Conservation (phyloP, 2,888 invertebrate genomes). For the Boloria selene region DNA sequence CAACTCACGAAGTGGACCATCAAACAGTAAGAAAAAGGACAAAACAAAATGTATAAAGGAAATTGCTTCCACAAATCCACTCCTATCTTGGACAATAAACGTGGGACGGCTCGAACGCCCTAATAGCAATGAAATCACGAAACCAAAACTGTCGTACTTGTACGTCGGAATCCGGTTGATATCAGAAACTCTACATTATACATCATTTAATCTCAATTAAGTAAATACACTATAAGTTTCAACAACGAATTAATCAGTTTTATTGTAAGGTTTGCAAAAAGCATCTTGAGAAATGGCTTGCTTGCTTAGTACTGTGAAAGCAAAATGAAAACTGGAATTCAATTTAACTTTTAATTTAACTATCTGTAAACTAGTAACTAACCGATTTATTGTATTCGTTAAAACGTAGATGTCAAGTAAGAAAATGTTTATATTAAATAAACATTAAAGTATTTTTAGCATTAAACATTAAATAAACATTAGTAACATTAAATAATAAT, state of each 20-base stretch:
- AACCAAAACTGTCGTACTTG: slow-evolving; percentile 78
- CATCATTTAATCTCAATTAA: neutral
- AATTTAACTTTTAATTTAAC: too few species aligned
- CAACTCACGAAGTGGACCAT: slow-evolving; percentile 79
- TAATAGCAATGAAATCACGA: slow-evolving; percentile 83
- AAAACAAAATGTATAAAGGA: slow-evolving; percentile 83
- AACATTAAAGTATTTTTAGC: too few species aligned
- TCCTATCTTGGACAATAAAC: slow-evolving; percentile 82
- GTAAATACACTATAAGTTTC: neutral
- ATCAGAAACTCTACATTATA: slow-evolving; percentile 8
- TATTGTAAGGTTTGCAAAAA: too few species aligned
- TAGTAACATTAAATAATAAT: too few species aligned
- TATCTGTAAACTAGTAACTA: too few species aligned
- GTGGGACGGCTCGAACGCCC: slow-evolving; percentile 75
- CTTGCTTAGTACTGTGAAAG: too few species aligned
- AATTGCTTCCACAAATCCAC: slow-evolving; percentile 83
- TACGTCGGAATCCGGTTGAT: slow-evolving; percentile 52
- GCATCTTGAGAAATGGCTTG: too few species aligned
- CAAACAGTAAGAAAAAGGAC: slow-evolving; percentile 81
- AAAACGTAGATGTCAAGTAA: too few species aligned
- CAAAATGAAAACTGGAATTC: too few species aligned
- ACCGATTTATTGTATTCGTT: too few species aligned
- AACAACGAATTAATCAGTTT: neutral
- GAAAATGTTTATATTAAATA: too few species aligned
- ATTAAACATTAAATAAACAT: too few species aligned